A percentile compares a stretch with the other conserved stretches of the same genome.
phyloP scores from a whole-genome alignment of 2,888 invertebrate genomes.

The Drosophila stalkeri region DNA sequence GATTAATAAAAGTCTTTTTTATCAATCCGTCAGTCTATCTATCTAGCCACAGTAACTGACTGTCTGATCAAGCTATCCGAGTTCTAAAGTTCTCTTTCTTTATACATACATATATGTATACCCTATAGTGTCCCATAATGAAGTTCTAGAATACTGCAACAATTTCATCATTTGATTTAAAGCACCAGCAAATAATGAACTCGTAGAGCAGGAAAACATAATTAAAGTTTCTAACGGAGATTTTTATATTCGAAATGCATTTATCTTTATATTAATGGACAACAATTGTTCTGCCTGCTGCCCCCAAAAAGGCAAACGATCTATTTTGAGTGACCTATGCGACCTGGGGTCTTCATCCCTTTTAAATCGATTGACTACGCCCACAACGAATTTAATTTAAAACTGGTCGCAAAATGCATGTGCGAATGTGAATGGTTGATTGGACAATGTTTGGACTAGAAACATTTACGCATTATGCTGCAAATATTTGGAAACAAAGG shows the following conservation, averaged over 20 bases:
- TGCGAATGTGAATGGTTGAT: not conserved
- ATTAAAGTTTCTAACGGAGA: conserved; percentile 1
- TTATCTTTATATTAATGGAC: conserved; percentile 7
- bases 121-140: not conserved
- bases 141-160: not conserved
- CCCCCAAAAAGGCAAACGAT: not conserved
- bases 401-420: conserved; percentile 4
- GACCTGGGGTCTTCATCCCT: conserved; percentile 5
- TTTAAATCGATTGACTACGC: conserved; percentile 9
- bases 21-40: too few relatives aligned
- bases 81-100: not conserved
- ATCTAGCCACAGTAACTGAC: too few relatives aligned
- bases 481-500: conserved; percentile 22
- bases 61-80: not conserved
- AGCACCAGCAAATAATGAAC: not conserved
- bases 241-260: not conserved
- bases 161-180: not conserved
- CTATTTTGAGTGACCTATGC: conserved; percentile 1
- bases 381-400: conserved; percentile 19
- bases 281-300: not conserved
- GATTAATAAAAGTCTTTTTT: not conserved
- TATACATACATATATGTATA: not conserved
- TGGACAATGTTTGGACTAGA: conserved; percentile 12
- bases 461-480: conserved; percentile 27
- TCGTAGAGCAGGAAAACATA: not conserved